phyloP scores from a whole-genome alignment of 1,140 invertebrate species.

The Myzus persicae region DNA sequence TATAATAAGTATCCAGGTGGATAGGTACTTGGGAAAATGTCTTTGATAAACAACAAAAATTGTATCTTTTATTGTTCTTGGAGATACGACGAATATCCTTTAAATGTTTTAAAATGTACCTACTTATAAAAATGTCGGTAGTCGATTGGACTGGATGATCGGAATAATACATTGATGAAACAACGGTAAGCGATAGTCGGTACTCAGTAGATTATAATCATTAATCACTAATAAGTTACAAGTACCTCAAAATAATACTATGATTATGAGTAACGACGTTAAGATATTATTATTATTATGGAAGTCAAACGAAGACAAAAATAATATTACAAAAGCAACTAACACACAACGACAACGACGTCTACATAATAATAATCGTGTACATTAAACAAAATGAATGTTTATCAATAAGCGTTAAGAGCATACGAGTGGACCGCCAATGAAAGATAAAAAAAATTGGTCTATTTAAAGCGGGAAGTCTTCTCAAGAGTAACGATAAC shows the following conservation, averaged over 20 bases:
- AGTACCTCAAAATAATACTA: neutral
- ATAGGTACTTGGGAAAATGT: neutral
- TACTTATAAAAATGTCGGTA: neutral
- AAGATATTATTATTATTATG: neutral
- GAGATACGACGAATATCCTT: neutral
- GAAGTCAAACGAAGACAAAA: neutral
- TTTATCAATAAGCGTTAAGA: neutral
- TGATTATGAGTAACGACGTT: neutral
- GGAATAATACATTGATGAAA: neutral
- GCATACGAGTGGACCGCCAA: neutral
- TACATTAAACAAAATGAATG: neutral
- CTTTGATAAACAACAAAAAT: neutral
- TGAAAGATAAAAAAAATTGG: neutral
- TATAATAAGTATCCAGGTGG: too few species aligned
- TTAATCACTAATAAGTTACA: neutral
- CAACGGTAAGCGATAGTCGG: neutral
- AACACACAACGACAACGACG: neutral
- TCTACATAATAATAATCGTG: neutral
- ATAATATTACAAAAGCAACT: neutral
- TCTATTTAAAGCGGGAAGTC: neutral
- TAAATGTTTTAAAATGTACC: neutral
- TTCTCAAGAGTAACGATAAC: neutral
- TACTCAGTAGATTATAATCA: neutral
- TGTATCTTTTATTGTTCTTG: neutral
- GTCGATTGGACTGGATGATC: neutral